Base-by-base conservation (phyloP, 2,797 vertebrate genomes). In the Nannoperca obscura region DNA sequence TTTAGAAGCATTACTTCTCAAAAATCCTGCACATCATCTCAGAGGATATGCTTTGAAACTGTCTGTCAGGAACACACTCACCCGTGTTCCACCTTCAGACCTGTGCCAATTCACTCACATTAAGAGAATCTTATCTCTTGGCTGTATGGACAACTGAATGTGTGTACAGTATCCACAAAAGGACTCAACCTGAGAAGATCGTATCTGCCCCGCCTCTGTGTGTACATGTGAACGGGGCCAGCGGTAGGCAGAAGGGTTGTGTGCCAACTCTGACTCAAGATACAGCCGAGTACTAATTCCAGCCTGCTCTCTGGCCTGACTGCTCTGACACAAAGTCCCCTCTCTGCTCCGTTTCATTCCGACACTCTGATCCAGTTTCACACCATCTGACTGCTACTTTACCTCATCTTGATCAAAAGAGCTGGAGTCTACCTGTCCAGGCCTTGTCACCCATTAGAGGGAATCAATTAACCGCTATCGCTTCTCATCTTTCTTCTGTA, bases 401-500 rank as follows among this genome's bases (percentile, higher is more conserved):
- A 73, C 77, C 81, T 85, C 81, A 74, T 42, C 74, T 76, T 49
- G 86, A 90, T 90, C 88, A 90, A 91, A 92, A 81, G 70, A 83
- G 60, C 69, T 59, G 71, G 78, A 83, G 76, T 72, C 82, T 75
- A 90, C 87, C 83, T 90, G 88, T 81, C 67, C 60, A 62, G 76
- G 64, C 52, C 72, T 76, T 66, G 80, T 91, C 89, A 86, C 55
- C 82, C 80, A 57, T 74, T 79, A 82, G 80, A 86, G 72, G 65
- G 84, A 91, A 91, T 92, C 92, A 92, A 91, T 93, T 90, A 92
- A 77, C 73, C 36, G 32, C 84, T 83, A 87, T 86, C 72, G n/a
- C 73, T 85, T 88, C 89, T 90, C 86, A 82, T 90, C 86, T 82
- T 84, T 63, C 76, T 78, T 82, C 73, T 61, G 57, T 44, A 50